These are phyloP conservation scores for Eupristina koningsbergeri DNA, from an alignment of 1,140 invertebrate genomes.

Conservation along the genomic window DNA sequence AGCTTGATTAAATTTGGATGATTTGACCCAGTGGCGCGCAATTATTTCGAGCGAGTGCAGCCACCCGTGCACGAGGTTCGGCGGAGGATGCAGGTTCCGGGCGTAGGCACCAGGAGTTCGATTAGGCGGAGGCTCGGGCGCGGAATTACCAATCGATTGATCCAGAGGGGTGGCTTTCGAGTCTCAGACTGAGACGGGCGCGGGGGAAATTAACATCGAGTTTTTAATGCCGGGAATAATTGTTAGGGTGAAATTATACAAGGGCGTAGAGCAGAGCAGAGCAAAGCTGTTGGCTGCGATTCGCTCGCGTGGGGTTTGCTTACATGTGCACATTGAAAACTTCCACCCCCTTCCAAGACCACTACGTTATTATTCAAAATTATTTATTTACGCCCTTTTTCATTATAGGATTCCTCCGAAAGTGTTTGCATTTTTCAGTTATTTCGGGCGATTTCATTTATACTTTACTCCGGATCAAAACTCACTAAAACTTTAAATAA, in stretches of 20 bases:
- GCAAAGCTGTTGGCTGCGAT: background rate
- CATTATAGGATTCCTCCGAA: background rate
- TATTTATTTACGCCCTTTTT: conserved; percentile 24
- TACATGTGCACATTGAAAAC: conserved; percentile 10
- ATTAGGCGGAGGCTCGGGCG: conserved; percentile 60
- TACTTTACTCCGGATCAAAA: no score
- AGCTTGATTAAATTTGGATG: conserved; percentile 31
- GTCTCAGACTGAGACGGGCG: conserved; percentile 51
- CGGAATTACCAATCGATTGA: conserved; percentile 72
- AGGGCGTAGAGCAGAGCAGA: no score
- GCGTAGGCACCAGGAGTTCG: conserved; percentile 40
- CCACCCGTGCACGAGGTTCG: background rate
- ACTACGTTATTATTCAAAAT: conserved; percentile 14
- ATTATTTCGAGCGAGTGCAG: no score
- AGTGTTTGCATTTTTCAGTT: background rate
- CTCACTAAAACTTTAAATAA: no score
- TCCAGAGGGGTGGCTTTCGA: conserved; percentile 59
- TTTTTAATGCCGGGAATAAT: conserved; percentile 72
- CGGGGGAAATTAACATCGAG: conserved; percentile 72
- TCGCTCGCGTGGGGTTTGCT: background rate
- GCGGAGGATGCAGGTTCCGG: background rate
- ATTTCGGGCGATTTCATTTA: background rate
- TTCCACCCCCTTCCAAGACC: background rate
- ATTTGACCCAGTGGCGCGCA: conserved; percentile 5
- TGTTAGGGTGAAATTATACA: conserved; percentile 73